A percentile compares a stretch with the other conserved stretches of the same genome.
These are phyloP conservation scores for Trochalopteron elliotii DNA, from an alignment of 2,113 vertebrate genomes.

Conservation along the genomic window DNA sequence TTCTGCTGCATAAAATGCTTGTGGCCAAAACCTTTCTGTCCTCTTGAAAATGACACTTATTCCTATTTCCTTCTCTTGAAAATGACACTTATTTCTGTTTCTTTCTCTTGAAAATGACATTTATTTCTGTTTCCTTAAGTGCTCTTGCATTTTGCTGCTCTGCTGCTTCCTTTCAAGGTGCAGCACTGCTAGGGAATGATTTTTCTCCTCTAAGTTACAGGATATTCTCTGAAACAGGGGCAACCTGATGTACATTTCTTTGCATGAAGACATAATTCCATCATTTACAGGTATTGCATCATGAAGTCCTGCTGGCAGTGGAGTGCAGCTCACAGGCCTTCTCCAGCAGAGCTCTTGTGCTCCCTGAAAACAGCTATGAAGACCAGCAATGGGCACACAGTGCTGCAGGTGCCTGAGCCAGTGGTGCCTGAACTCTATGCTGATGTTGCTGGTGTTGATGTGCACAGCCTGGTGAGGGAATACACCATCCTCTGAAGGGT, in stretches of 20 bases:
- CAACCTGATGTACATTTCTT: not conserved
- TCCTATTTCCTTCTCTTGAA: not conserved
- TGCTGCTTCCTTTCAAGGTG: not conserved
- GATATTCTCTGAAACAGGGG: not conserved
- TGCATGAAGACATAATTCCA: not conserved
- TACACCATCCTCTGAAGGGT: constrained; percentile 67
- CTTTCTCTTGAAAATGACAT: not conserved
- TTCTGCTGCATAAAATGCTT: not conserved
- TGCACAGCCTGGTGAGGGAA: constrained; percentile 37
- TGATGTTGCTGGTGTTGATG: constrained; percentile 57
- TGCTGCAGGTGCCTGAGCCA: constrained; percentile 79
- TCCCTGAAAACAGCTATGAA: constrained; percentile 76
- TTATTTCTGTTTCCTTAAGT: not conserved
- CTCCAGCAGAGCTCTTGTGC: constrained; percentile 70
- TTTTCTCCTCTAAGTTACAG: not conserved
- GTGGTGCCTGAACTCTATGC: constrained; percentile 75
- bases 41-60: not conserved
- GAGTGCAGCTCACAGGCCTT: constrained; percentile 77
- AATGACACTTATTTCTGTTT: not conserved
- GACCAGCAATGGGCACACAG: constrained; percentile 77
- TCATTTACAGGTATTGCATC: constrained; percentile 76
- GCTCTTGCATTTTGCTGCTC: not conserved
- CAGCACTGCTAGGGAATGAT: not conserved
- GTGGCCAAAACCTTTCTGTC: not conserved
- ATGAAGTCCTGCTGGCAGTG: constrained; percentile 91